Conservation (phyloP, 2,113 vertebrate species). For the Aix galericulata region DNA sequence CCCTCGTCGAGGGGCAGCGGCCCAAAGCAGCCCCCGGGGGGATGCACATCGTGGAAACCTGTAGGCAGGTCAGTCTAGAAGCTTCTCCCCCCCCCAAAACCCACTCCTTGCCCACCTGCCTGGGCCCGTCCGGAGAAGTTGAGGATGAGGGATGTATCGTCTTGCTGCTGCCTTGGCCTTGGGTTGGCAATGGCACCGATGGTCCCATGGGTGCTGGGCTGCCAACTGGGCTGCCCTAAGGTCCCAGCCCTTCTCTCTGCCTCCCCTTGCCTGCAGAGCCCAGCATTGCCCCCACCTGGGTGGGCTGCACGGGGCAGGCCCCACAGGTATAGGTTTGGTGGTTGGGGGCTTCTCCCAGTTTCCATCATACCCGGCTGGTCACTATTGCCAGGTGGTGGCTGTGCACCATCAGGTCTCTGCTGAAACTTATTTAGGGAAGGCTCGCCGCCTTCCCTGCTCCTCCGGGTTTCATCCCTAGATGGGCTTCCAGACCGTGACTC, state of each 20-base stretch:
- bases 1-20: not conserved
- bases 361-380: not conserved
- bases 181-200: not conserved
- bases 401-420: not conserved
- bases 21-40: not conserved
- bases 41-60: not conserved
- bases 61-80: slow-evolving; percentile 51
- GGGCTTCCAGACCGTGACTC: not conserved
- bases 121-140: not conserved
- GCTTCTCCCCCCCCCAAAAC: not conserved
- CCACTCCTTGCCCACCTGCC: not conserved
- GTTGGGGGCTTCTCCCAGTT: not conserved
- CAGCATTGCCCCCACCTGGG: accelerated
- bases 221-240: not conserved
- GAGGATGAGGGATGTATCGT: not conserved
- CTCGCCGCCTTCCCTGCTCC: not conserved
- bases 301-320: not conserved
- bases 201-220: not conserved
- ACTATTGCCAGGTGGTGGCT: not conserved
- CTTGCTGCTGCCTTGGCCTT: not conserved
- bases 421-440: not conserved
- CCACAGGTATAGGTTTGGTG: not conserved
- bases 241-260: not conserved
- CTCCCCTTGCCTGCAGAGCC: accelerated
- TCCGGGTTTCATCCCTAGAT: not conserved